These are phyloP conservation scores for Oikopleura dioica DNA, from an alignment of 23 tunicate genomes.

Conservation along the genomic window DNA sequence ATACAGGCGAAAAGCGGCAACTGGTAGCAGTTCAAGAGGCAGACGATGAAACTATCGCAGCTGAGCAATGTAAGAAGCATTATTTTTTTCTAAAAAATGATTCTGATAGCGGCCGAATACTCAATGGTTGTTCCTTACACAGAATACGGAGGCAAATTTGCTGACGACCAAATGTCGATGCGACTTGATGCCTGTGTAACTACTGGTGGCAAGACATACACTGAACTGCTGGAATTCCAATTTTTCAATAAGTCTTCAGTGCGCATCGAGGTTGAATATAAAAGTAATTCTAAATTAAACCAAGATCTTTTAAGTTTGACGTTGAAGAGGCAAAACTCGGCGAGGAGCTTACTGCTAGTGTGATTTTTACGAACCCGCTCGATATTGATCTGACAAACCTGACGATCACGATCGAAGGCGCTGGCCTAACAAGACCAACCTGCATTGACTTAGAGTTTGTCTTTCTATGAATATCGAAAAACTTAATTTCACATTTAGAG, in stretches of 20 bases:
- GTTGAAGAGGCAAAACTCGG: constrained; percentile 17
- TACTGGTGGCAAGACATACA: constrained; percentile 26
- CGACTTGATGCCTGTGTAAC: constrained; percentile 29
- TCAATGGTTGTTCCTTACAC: constrained; percentile 24
- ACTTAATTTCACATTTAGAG: constrained; percentile 18
- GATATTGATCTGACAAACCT: constrained; percentile 36
- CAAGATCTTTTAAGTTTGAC: constrained; percentile 3
- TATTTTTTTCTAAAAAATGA: neutral
- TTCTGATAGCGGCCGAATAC: neutral
- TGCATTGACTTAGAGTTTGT: constrained; percentile 26
- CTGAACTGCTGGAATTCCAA: constrained; percentile 37
- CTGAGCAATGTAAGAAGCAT: neutral
- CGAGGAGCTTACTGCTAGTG: constrained; percentile 20
- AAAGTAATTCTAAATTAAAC: neutral
- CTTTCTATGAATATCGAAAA: neutral
- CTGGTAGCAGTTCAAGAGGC: constrained; percentile 20
- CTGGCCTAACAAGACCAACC: constrained; percentile 34
- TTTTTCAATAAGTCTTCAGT: neutral
- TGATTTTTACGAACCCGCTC: constrained; percentile 53
- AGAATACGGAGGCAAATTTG: constrained; percentile 43
- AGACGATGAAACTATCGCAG: neutral
- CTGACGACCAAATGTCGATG: constrained; percentile 36
- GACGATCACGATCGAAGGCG: constrained; percentile 45
- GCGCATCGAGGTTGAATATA: neutral
- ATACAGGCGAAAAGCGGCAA: constrained; percentile 46